Base-by-base conservation (phyloP, 2,113 vertebrate species). In the Dicentrarchus labrax region DNA sequence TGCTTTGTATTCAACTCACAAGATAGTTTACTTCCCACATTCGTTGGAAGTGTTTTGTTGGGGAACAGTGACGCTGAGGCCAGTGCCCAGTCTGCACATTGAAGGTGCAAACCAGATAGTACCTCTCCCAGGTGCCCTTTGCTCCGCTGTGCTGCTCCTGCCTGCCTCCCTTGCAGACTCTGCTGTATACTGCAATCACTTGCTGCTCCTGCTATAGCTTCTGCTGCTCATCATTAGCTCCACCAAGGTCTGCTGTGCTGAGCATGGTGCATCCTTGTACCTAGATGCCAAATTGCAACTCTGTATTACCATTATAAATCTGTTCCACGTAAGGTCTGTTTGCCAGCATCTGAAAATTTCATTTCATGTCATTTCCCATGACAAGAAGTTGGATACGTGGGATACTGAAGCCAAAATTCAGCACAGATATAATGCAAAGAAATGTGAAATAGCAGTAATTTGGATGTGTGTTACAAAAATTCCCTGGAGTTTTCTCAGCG, bases 201-300 rank as follows among this genome's bases (percentile, higher is more conserved):
- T 24, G 2, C 30, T 54, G 48, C n/a, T 38, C 11, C 24, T 62
- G 17, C 38, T 30, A 8, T 7, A 45, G 56, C 51, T 16, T 17
- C 12, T 57, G n/a, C 41, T 70, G 39, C 41, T 67, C 24, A 48
- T 62, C 1, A 57, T 57, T 51, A 76, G 38, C 76, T 65, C 51
- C 41, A 17, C 13, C 10, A 30, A 22, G 21, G 8, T 54, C 53
- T 47, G 45, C 50, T 62, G 36, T 48, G 60, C 41, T 75, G 74
- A 41, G 24, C 15, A 48, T 41, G 36, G 43, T 56, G 48, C 65
- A 1, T 76, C 38, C 22, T 21, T 36, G 41, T 74, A 56, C 17
- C n/a, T 17, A 24, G 48, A 67, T 64, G 71, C 30, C 73, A 80
- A 62, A 68, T 41, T 62, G 57, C 41, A 61, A 17, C 43, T 60